phyloP scores from a whole-genome alignment of 2,888 invertebrate genomes.

The Protodeltote pygarga region DNA sequence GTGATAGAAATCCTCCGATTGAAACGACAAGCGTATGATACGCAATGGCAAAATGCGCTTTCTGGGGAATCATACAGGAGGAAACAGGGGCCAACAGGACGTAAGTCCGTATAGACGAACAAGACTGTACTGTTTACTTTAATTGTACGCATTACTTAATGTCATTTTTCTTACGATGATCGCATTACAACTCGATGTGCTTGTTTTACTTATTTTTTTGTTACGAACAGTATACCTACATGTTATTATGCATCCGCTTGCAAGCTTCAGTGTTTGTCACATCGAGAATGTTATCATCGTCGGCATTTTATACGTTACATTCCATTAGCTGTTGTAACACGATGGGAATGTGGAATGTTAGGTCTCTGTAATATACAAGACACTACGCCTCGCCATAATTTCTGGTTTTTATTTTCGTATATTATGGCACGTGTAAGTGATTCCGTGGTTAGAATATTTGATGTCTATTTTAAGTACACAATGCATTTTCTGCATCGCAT shows the following conservation, averaged over 20 bases:
- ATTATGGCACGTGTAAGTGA: constrained; percentile 56
- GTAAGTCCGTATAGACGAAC: constrained; percentile 84
- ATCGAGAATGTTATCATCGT: constrained; percentile 85
- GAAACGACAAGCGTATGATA: constrained; percentile 78
- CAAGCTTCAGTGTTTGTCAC: constrained; percentile 79
- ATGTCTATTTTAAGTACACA: constrained; percentile 64
- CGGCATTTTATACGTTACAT: constrained; percentile 60
- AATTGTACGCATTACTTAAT: constrained; percentile 52
- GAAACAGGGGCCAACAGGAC: constrained; percentile 88
- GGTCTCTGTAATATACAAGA: constrained; percentile 75
- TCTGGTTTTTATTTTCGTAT: constrained; percentile 48
- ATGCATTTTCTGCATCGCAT: constrained; percentile 76
- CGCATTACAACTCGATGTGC: constrained; percentile 82
- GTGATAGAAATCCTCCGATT: constrained; percentile 77
- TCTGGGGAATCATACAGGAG: constrained; percentile 86
- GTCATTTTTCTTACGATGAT: constrained; percentile 75
- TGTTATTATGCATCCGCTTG: constrained; percentile 82
- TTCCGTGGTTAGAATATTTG: constrained; percentile 62
- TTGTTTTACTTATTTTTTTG: constrained; percentile 69
- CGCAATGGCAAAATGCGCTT: constrained; percentile 72
- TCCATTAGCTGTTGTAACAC: constrained; percentile 60
- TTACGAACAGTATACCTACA: constrained; percentile 48
- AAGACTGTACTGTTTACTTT: constrained; percentile 35
- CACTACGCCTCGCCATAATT: constrained; percentile 57
- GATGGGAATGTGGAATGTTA: constrained; percentile 71